These are phyloP conservation scores for Alcedo quadribrachys DNA, from an alignment of 2,797 vertebrate species.

Conservation along the genomic window DNA sequence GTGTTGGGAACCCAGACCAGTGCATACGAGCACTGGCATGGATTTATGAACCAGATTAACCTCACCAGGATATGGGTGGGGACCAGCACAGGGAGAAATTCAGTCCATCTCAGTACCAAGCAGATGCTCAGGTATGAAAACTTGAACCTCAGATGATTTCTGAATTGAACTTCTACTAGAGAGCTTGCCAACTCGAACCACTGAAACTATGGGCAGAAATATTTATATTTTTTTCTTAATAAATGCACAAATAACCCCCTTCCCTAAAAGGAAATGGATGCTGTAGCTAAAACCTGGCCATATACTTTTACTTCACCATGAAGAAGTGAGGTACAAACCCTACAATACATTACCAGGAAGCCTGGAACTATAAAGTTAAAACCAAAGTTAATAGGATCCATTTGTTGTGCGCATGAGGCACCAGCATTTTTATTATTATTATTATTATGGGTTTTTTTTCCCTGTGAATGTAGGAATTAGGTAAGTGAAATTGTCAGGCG, in stretches of 20 bases:
- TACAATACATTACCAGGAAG: neutral
- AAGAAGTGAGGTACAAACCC: neutral
- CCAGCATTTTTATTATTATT: neutral
- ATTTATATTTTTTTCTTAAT: neutral
- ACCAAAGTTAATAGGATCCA: slow-evolving; percentile 43
- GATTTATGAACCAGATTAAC: neutral
- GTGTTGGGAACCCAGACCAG: neutral
- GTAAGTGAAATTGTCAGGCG: slow-evolving; percentile 30
- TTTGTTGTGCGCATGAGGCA: neutral
- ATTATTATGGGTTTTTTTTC: neutral
- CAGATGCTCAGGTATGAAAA: neutral
- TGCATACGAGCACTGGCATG: neutral
- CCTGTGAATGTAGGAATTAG: neutral
- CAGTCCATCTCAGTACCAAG: neutral
- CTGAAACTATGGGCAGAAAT: neutral
- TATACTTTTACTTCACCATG: neutral
- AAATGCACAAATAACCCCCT: neutral
- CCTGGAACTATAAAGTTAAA: neutral
- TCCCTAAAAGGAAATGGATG: neutral
- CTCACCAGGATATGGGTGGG: neutral
- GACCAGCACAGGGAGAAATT: neutral
- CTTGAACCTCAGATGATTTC: neutral
- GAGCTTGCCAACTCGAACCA: neutral
- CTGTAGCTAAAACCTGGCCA: neutral
- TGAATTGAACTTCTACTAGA: neutral